Evolutionary conservation across 1,140 invertebrate species (phyloP), one percentile per base, ranked within the genome.

Genomic region (Microvelia longipes): DNA sequence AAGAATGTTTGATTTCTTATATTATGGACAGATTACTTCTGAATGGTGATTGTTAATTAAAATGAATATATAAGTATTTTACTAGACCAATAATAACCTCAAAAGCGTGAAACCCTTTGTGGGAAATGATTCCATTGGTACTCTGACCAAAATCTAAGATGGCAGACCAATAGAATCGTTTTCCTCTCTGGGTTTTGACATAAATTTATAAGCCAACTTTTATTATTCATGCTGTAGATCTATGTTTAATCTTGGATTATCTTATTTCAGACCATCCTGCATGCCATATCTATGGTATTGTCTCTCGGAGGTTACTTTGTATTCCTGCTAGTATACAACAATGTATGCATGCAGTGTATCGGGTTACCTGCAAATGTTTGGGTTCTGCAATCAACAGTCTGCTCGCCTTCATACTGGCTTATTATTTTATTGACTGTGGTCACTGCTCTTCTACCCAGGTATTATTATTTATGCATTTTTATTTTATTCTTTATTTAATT

Each of bases 381-480:
- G 87, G 90, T 96, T 26, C 89, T 95, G 79, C 87, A 90, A 77
- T 84, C 86, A 76, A 87, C 90, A 27, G 83, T 96, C 73, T 79
- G 78, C 35, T 86, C 89, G 70, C 83, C 86, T 1, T 81, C 86
- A 14, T 93, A 92, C 83, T 95, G 92, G 88, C 82, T 93, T 26
- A 85, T 89, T 30, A 84, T 94, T 35, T 70, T 90, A 30, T 78
- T 96, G 63, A 86, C 89, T 62, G 85, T 87, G 29, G 86, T 93
- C 26, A 79, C 91, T 27, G 88, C 92, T 64, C 81, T 95, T 29
- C 80, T 94, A 73, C 94, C 94, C 60, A 90, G 93, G 93, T 95
- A 84, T 80, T 73, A n/a, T n/a, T n/a, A n/a, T n/a, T 75, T 63
- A 1, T n/a, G 29, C 63, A 68, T 65, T 70, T 66, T 30, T 24